Evolutionary conservation across 2,888 invertebrate genomes (phyloP).

Genomic region (Diplolepis rosae): DNA sequence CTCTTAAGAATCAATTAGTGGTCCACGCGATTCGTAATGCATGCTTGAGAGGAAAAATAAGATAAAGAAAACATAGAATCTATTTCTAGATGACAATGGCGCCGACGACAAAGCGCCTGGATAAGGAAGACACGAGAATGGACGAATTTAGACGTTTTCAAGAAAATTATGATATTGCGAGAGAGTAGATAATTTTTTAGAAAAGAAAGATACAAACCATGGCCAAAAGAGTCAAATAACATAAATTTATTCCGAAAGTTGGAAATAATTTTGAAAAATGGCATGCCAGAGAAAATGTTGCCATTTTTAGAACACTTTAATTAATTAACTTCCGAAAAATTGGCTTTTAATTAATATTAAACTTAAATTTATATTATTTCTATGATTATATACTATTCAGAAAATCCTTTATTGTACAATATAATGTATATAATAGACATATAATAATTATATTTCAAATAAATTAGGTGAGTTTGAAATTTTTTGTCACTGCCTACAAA

Average conservation of each 20-base stretch:
- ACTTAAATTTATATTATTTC: too few species aligned
- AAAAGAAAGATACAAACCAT: not conserved
- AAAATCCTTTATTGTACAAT: too few species aligned
- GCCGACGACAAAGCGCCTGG: conserved; percentile 52
- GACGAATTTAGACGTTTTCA: not conserved
- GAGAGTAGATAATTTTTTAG: not conserved
- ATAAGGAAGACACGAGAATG: conserved; percentile 45
- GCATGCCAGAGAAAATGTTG: too few species aligned
- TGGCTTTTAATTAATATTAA: too few species aligned
- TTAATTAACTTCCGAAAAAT: too few species aligned
- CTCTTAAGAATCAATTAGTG: not conserved
- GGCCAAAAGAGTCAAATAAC: not conserved
- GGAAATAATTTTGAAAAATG: not conserved
- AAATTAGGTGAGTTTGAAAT: too few species aligned
- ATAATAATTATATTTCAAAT: too few species aligned
- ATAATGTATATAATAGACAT: too few species aligned
- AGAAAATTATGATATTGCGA: not conserved
- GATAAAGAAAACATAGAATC: conserved; percentile 37
- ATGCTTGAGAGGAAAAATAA: conserved; percentile 25
- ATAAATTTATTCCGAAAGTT: not conserved
- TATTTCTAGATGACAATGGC: conserved; percentile 55
- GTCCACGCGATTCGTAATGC: not conserved
- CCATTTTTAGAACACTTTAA: too few species aligned
- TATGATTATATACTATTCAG: too few species aligned
- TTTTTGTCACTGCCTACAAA: too few species aligned